Conservation (phyloP, 2,797 vertebrate species). For the Esox masquinongy region DNA sequence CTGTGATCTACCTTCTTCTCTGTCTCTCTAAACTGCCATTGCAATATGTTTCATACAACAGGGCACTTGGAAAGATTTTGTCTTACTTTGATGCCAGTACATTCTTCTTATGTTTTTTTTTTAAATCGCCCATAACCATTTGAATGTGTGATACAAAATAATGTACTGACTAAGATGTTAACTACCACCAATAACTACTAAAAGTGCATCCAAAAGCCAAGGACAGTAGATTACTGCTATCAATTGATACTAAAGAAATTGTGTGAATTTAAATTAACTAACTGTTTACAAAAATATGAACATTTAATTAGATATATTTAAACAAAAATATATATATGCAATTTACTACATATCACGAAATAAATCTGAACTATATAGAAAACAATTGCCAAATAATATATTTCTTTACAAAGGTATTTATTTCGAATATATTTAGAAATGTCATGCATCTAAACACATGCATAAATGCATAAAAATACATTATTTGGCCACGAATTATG, state of each 20-base stretch:
- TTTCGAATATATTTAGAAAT: too few species aligned
- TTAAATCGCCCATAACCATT: slow-evolving; percentile 16
- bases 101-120: slow-evolving; percentile 8
- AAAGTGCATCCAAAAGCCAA: slow-evolving; percentile 56
- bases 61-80: neutral
- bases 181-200: slow-evolving; percentile 42
- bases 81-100: slow-evolving; percentile 13
- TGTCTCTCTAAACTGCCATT: slow-evolving; percentile 1
- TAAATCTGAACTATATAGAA: too few species aligned
- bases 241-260: slow-evolving; percentile 18
- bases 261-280: neutral
- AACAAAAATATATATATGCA: neutral
- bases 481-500: too few species aligned
- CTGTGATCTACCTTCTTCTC: neutral
- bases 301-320: neutral
- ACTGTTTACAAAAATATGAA: neutral
- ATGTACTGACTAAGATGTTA: slow-evolving; percentile 40
- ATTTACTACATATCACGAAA: too few species aligned
- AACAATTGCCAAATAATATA: neutral
- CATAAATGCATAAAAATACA: too few species aligned
- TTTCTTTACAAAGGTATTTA: neutral
- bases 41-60: neutral
- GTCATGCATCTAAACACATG: too few species aligned
- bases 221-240: slow-evolving; percentile 29
- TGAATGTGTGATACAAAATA: slow-evolving; percentile 19